phyloP scores from a whole-genome alignment of 2,113 vertebrate species.

The Euleptes europaea region DNA sequence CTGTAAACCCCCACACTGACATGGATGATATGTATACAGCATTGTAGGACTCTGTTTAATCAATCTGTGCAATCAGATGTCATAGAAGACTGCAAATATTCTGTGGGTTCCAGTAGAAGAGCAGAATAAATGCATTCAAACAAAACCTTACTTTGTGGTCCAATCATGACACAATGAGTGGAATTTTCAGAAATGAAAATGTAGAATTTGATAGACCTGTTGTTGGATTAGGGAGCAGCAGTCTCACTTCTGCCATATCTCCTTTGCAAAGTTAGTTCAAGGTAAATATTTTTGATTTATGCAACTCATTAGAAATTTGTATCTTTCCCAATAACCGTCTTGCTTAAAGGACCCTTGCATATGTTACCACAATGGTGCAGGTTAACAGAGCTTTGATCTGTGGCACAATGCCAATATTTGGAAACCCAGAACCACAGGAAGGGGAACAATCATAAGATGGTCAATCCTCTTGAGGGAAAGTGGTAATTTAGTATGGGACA shows the following conservation, averaged over 20 bases:
- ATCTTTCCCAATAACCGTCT: background rate
- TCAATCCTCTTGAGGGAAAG: background rate
- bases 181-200: background rate
- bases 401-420: background rate
- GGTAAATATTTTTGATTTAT: slow-evolving; percentile 26
- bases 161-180: slow-evolving; percentile 3
- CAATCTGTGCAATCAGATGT: background rate
- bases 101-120: slow-evolving; percentile 22
- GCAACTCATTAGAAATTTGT: background rate
- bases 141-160: background rate
- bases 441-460: background rate
- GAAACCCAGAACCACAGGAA: background rate
- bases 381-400: background rate
- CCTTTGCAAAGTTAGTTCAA: slow-evolving; percentile 7
- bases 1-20: slow-evolving; percentile 8
- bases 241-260: background rate
- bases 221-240: background rate
- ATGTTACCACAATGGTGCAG: background rate
- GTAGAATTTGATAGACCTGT: background rate
- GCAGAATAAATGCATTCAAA: slow-evolving; percentile 25
- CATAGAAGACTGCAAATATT: background rate
- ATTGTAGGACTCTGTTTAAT: slow-evolving; percentile 9
- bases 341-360: background rate
- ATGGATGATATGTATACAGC: slow-evolving; percentile 17
- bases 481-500: background rate